phyloP scores from a whole-genome alignment of 1,140 invertebrate species.

The Adoxophyes honmai region DNA sequence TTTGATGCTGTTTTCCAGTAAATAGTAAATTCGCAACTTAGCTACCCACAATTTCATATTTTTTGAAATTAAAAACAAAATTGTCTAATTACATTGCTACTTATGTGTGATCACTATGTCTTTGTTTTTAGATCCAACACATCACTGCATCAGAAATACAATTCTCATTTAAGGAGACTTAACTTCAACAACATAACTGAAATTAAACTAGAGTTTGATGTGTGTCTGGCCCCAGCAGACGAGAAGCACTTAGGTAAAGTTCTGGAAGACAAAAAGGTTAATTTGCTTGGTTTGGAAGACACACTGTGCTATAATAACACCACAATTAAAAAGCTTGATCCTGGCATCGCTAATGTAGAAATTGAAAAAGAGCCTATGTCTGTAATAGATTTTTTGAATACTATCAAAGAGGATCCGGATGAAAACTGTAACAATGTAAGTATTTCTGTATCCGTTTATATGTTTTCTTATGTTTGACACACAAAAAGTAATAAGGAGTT shows the following conservation, averaged over 20 bases:
- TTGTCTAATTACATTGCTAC: too few relatives aligned
- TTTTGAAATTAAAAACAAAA: too few relatives aligned
- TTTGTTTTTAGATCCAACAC: constrained; percentile 30
- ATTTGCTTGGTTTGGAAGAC: neutral
- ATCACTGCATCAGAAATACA: constrained; percentile 18
- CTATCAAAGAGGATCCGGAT: constrained; percentile 26
- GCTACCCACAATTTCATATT: too few relatives aligned
- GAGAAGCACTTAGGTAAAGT: constrained; percentile 13
- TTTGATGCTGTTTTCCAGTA: too few relatives aligned
- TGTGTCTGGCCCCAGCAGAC: neutral
- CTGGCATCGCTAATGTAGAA: neutral
- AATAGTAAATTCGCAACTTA: too few relatives aligned
- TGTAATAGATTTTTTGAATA: constrained; percentile 29
- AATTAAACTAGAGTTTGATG: constrained; percentile 31
- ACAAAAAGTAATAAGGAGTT: too few relatives aligned
- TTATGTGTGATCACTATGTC: neutral
- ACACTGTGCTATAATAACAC: constrained; percentile 26
- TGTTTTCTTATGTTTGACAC: too few relatives aligned
- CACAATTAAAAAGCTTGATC: constrained; percentile 26
- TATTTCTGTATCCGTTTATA: neutral
- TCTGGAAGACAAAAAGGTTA: constrained; percentile 16
- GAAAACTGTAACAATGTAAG: constrained; percentile 28
- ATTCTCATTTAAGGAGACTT: constrained; percentile 24
- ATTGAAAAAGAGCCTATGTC: constrained; percentile 18
- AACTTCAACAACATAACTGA: constrained; percentile 35